phyloP scores from a whole-genome alignment of 2,888 invertebrate genomes.

The Idaea dimidiata region DNA sequence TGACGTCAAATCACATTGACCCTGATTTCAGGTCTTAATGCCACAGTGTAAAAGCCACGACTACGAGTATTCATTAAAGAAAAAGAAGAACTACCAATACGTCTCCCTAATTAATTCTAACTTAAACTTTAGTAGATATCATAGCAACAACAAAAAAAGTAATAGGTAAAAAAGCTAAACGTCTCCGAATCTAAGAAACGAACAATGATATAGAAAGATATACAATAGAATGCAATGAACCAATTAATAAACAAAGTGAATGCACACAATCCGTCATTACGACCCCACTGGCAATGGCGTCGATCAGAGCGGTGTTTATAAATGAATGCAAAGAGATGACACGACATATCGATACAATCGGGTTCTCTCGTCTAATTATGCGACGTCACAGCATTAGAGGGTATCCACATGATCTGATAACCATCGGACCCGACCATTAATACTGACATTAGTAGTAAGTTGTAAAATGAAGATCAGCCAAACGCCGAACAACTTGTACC shows the following conservation, averaged over 20 bases:
- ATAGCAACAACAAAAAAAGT: slow-evolving; percentile 9
- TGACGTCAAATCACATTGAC: too few species aligned
- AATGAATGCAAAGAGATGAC: slow-evolving; percentile 34
- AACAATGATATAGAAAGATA: slow-evolving; percentile 20
- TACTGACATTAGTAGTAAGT: too few species aligned
- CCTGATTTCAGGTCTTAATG: too few species aligned
- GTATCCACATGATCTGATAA: too few species aligned
- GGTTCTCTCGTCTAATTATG: slow-evolving; percentile 61
- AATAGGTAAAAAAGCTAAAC: neutral
- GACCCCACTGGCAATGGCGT: slow-evolving; percentile 39
- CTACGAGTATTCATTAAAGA: too few species aligned
- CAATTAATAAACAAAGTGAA: slow-evolving; percentile 37
- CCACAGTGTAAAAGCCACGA: too few species aligned
- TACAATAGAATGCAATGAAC: slow-evolving; percentile 30
- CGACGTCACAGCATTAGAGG: slow-evolving; percentile 51
- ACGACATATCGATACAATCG: slow-evolving; percentile 39
- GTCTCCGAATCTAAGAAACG: slow-evolving; percentile 15
- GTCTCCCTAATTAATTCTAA: neutral
- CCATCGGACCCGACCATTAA: too few species aligned
- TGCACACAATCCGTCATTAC: slow-evolving; percentile 27
- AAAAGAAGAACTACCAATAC: neutral
- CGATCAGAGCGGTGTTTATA: slow-evolving; percentile 16
- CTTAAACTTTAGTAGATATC: slow-evolving; percentile 2
- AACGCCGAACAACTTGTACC: too few species aligned
- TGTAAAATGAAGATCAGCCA: too few species aligned